Evolutionary conservation across 2,113 vertebrate species (phyloP).

Genomic region (Myiozetetes cayanensis): DNA sequence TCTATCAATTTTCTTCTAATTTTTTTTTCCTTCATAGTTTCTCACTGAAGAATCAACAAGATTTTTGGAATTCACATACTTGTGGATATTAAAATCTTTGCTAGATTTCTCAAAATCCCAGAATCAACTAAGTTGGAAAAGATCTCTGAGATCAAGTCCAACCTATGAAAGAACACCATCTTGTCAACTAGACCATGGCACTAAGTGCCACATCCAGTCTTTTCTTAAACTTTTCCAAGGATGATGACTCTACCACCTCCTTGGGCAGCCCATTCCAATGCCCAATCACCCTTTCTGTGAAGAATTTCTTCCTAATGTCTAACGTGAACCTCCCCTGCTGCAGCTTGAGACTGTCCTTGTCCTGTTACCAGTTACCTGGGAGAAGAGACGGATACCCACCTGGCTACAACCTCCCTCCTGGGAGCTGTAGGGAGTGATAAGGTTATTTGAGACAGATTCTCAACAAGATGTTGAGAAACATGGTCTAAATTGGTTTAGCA

Average conservation of each 20-base stretch:
- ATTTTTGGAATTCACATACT: not conserved
- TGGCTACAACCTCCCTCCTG: not conserved
- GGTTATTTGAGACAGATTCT: not conserved
- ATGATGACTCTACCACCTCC: not conserved
- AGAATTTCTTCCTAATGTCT: not conserved
- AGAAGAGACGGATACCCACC: not conserved
- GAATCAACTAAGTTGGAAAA: not conserved
- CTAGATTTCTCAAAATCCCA: not conserved
- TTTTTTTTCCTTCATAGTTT: not conserved
- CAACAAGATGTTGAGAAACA: not conserved
- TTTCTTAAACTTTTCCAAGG: not conserved
- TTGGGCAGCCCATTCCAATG: not conserved
- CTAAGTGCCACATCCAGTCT: not conserved
- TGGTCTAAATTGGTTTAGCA: not conserved
- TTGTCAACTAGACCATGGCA: not conserved
- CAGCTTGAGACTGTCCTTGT: not conserved
- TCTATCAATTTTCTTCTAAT: not conserved
- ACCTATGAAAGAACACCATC: not conserved
- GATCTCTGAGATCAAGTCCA: not conserved
- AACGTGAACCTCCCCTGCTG: not conserved
- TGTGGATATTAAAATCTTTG: not conserved
- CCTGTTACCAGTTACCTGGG: not conserved
- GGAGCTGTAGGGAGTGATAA: not conserved
- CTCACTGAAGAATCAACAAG: accelerated
- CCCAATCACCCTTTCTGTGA: not conserved